Evolutionary conservation across 2,888 invertebrate genomes (phyloP), one percentile per base, ranked within the genome.

Genomic region (Parasteatoda lunata): DNA sequence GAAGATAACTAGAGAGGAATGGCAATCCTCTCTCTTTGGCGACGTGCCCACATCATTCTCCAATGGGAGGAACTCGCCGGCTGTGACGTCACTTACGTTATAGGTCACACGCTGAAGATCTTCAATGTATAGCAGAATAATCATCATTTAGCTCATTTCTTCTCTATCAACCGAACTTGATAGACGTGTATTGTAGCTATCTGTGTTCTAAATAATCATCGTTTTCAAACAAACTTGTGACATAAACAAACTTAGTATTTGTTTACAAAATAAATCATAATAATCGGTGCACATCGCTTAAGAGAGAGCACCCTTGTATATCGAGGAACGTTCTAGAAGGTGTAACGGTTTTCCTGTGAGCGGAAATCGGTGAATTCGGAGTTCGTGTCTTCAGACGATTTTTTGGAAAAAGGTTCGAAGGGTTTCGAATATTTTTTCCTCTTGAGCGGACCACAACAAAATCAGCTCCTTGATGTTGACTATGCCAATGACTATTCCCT

Each of bases 41-140:
- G 86, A 81, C 82, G 82, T 87, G 81, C 82, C 82, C 82, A 77
- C 81, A n/a, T 64, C 69, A 59, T 45, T 78, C 54, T 49, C 81
- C 77, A 81, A 78, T 81, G 52, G 77, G 71, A 68, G 76, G 51
- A 5, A 30, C 65, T 54, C 66, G 64, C 85, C 79, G 78, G 79
- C 64, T 66, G 81, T 81, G 82, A 82, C 82, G 72, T 82, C 77
- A 87, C 81, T 3, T 82, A 87, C 86, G 82, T 81, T 82, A 77
- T 82, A 87, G 86, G 85, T 85, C 85, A 87, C 77, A 72, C 76
- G 72, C 80, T 70, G 47, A 49, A n/a, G 59, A 83, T 59, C 75
- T 68, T 52, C 65, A 68, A 45, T 68, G 69, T 54, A 48, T 73
- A 73, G 72, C 69, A 54, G 75, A 64, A 30, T 51, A 54, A 48